phyloP scores from a whole-genome alignment of 2,113 vertebrate genomes.

The Dendropsophus ebraccatus region DNA sequence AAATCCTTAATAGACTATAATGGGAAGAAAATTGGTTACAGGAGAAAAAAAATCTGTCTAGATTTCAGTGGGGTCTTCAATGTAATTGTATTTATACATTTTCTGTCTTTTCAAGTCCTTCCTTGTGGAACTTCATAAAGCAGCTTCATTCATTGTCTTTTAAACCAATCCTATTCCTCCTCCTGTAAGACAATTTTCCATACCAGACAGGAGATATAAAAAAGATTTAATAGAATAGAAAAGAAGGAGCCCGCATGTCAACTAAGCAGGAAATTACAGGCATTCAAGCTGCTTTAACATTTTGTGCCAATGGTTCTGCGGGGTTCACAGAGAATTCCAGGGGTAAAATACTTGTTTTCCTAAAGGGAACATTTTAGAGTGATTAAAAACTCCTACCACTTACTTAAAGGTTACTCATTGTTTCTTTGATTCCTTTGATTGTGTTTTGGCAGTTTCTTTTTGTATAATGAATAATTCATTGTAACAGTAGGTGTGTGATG shows the following conservation, averaged over 20 bases:
- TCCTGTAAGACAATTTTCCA: background rate
- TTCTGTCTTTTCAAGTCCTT: too few species aligned
- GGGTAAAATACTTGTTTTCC: conserved; percentile 48
- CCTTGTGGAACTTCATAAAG: background rate
- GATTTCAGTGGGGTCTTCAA: too few species aligned
- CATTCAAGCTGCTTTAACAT: conserved; percentile 49
- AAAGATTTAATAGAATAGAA: background rate
- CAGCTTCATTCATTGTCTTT: background rate
- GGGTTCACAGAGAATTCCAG: conserved; percentile 21
- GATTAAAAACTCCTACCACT: conserved; percentile 52
- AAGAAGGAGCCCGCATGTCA: conserved; percentile 27
- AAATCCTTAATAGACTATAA: too few species aligned
- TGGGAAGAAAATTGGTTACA: too few species aligned
- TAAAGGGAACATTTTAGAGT: conserved; percentile 33
- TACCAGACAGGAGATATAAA: background rate
- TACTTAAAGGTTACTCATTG: conserved; percentile 52
- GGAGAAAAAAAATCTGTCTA: too few species aligned
- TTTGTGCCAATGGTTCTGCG: conserved; percentile 37
- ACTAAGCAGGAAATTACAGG: conserved; percentile 41
- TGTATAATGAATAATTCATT: conserved; percentile 57
- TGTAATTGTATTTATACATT: too few species aligned
- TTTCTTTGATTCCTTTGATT: conserved; percentile 56
- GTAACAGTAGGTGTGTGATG: conserved; percentile 56
- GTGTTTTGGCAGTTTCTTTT: conserved; percentile 52
- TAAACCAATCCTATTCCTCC: background rate